Evolutionary conservation across 2,888 invertebrate genomes (phyloP).

Genomic region (Ennomos quercinarius): DNA sequence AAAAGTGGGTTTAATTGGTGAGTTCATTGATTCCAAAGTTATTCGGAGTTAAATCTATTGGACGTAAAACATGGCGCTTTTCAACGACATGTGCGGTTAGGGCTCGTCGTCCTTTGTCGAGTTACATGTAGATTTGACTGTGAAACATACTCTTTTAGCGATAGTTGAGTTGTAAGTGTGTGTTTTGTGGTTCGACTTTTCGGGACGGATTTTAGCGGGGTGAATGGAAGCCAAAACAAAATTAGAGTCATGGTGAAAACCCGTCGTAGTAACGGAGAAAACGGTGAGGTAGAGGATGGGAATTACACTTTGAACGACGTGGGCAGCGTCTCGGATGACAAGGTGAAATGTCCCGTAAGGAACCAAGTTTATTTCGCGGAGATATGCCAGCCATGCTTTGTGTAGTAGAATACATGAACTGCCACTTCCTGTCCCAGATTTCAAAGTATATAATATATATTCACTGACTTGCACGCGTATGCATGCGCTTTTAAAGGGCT

Average conservation of each 20-base stretch:
- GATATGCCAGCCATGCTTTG: conserved; percentile 58
- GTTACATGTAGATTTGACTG: conserved; percentile 61
- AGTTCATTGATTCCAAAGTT: conserved; percentile 58
- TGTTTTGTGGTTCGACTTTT: conserved; percentile 61
- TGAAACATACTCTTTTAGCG: conserved; percentile 50
- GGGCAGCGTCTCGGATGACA: conserved; percentile 80
- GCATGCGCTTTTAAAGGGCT: conserved; percentile 65
- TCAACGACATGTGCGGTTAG: conserved; percentile 79
- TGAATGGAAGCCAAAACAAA: conserved; percentile 67
- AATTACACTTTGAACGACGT: conserved; percentile 78
- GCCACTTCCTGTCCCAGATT: conserved; percentile 69
- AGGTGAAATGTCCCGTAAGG: conserved; percentile 73
- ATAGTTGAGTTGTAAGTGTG: conserved; percentile 58
- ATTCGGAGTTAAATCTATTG: conserved; percentile 56
- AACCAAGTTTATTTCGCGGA: conserved; percentile 54
- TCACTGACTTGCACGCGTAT: conserved; percentile 58
- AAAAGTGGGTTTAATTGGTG: conserved; percentile 63
- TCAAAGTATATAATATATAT: conserved; percentile 52
- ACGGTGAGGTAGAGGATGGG: conserved; percentile 81
- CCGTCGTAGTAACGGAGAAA: conserved; percentile 84
- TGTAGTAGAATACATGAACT: conserved; percentile 53
- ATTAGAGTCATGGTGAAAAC: conserved; percentile 83
- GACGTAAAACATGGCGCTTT: conserved; percentile 77
- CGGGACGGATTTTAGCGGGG: conserved; percentile 62
- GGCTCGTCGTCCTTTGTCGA: conserved; percentile 74